These are phyloP conservation scores for Aleiodes sp. DNA, from an alignment of 1,140 invertebrate genomes.

Conservation along the genomic window DNA sequence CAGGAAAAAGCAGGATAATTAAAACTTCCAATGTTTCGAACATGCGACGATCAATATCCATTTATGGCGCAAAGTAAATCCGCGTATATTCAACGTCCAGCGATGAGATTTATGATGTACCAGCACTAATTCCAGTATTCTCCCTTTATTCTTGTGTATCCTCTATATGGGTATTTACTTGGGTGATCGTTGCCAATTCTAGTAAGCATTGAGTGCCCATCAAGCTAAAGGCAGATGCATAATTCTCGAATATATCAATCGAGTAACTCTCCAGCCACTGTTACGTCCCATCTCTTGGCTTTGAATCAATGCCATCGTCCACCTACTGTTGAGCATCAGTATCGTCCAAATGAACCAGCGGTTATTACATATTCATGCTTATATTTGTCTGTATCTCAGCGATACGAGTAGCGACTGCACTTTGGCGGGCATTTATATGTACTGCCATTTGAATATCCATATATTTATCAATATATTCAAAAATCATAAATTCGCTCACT, in stretches of 20 bases:
- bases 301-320: constrained; percentile 12
- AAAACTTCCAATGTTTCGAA: neutral
- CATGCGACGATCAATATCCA: neutral
- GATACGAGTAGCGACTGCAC: constrained; percentile 3
- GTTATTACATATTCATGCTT: constrained; percentile 32
- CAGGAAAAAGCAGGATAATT: neutral
- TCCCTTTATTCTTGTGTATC: constrained; percentile 10
- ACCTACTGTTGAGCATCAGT: neutral
- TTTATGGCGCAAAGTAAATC: neutral
- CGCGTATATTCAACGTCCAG: neutral
- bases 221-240: constrained; percentile 27
- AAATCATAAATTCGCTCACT: no score
- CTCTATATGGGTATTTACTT: constrained; percentile 17
- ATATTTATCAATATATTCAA: no score
- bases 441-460: neutral
- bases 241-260: constrained; percentile 33
- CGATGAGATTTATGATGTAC: neutral
- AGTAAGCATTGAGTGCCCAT: constrained; percentile 26
- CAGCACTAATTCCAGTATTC: neutral
- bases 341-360: neutral
- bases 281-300: neutral
- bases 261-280: constrained; percentile 1
- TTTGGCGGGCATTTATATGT: constrained; percentile 6
- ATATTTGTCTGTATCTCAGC: neutral
- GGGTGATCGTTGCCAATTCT: neutral